Evolutionary conservation across 2,888 invertebrate genomes (phyloP).

Genomic region (Serrognathus titanus): DNA sequence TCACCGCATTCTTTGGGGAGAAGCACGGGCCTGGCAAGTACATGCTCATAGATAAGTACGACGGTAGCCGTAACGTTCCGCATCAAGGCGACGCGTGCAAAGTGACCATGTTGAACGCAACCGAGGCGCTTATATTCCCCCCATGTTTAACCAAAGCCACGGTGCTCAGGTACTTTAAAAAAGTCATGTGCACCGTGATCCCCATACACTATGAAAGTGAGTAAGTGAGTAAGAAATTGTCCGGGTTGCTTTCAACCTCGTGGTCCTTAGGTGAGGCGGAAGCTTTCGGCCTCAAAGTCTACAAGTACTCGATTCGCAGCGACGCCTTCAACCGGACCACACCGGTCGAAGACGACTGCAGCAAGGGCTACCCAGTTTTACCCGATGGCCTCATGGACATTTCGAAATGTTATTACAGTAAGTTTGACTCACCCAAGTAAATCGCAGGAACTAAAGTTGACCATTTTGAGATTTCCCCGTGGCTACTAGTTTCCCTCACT

Average conservation of each 20-base stretch:
- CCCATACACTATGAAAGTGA: slow-evolving; percentile 57
- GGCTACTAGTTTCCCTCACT: slow-evolving; percentile 72
- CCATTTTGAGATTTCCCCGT: slow-evolving; percentile 63
- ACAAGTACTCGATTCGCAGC: slow-evolving; percentile 1
- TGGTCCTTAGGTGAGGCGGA: background rate
- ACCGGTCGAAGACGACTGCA: slow-evolving; percentile 57
- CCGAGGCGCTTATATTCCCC: slow-evolving; percentile 62
- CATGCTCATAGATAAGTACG: slow-evolving; percentile 60
- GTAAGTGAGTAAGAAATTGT: slow-evolving; percentile 17
- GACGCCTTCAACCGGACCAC: slow-evolving; percentile 55
- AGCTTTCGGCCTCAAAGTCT: background rate
- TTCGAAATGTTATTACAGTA: slow-evolving; percentile 66
- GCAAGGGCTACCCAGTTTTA: slow-evolving; percentile 51
- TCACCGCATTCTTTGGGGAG: slow-evolving; percentile 62
- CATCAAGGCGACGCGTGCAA: slow-evolving; percentile 57
- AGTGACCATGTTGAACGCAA: slow-evolving; percentile 58
- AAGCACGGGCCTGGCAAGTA: slow-evolving; percentile 57
- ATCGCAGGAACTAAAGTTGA: background rate
- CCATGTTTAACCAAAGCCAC: slow-evolving; percentile 59
- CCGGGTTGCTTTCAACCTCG: background rate
- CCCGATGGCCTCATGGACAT: slow-evolving; percentile 64
- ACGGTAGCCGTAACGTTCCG: slow-evolving; percentile 55
- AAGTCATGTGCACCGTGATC: slow-evolving; percentile 63
- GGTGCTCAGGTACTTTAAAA: slow-evolving; percentile 62
- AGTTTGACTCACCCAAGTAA: slow-evolving; percentile 20